phyloP scores from a whole-genome alignment of 2,113 vertebrate species.

The Camelus bactrianus region DNA sequence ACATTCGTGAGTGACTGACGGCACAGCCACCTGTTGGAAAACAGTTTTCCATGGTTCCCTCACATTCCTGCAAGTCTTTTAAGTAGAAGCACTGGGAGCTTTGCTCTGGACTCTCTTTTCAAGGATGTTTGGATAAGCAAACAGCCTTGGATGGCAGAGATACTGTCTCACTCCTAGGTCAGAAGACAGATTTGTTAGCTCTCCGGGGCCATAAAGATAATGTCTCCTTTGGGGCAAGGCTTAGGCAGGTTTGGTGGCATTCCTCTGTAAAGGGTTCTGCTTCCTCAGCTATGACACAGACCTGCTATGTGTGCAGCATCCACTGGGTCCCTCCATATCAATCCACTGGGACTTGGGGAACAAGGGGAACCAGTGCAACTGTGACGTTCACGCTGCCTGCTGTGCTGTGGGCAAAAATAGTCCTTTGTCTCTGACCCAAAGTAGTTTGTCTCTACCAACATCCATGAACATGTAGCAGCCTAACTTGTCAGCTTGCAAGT shows the following conservation, averaged over 20 bases:
- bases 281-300: neutral
- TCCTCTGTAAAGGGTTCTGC: neutral
- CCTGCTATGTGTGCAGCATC: neutral
- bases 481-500: neutral
- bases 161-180: neutral
- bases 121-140: neutral
- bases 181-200: slow-evolving; percentile 7
- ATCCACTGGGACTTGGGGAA: neutral
- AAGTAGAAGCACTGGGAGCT: neutral
- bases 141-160: neutral
- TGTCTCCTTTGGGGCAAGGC: neutral
- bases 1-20: neutral
- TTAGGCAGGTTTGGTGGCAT: neutral
- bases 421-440: neutral
- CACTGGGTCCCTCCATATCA: neutral
- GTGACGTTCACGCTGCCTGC: neutral
- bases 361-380: neutral
- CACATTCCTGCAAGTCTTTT: neutral
- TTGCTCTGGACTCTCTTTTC: slow-evolving; percentile 25
- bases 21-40: neutral
- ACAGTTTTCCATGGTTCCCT: neutral
- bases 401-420: neutral
- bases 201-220: neutral
- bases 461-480: neutral
- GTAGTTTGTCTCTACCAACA: slow-evolving; percentile 16